Percentiles rank a stretch among this genome's conserved stretches.
Evolutionary conservation across 2,888 invertebrate species (phyloP).

Genomic region (Seira sanloemensis): DNA sequence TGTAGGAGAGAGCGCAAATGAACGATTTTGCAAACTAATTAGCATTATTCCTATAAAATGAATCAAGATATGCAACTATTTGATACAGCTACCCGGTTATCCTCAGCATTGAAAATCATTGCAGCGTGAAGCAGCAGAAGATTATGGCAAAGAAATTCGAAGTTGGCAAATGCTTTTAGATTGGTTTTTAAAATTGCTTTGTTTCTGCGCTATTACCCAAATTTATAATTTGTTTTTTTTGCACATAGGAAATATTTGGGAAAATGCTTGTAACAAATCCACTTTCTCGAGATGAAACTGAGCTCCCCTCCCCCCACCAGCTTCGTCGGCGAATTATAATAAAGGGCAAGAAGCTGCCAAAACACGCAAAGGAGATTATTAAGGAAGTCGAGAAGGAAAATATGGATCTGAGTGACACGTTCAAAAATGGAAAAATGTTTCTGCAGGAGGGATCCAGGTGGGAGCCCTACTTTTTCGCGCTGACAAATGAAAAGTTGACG

Average conservation of each 20-base stretch:
- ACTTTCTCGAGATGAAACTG: conserved; percentile 84
- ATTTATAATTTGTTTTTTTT: too few species aligned
- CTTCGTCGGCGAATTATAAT: conserved; percentile 86
- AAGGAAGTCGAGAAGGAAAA: conserved; percentile 80
- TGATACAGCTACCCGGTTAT: conserved; percentile 85
- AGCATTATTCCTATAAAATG: too few species aligned
- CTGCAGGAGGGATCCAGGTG: conserved; percentile 55
- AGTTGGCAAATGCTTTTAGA: conserved; percentile 26
- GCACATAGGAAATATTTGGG: conserved; percentile 90
- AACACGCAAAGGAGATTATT: conserved; percentile 86
- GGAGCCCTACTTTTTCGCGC: conserved; percentile 68
- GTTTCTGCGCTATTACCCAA: too few species aligned
- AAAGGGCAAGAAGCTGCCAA: conserved; percentile 95
- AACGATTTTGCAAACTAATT: too few species aligned
- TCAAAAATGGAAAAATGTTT: conserved; percentile 72
- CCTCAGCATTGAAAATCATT: conserved; percentile 94
- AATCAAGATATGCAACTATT: too few species aligned
- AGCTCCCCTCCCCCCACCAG: conserved; percentile 70
- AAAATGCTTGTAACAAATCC: conserved; percentile 88
- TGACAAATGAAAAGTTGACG: conserved; percentile 63
- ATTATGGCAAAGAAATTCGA: conserved; percentile 89
- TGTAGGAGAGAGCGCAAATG: too few species aligned
- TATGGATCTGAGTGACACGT: conserved; percentile 64
- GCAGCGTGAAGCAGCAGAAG: conserved; percentile 90
- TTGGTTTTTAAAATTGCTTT: not conserved